These are phyloP conservation scores for Portunus trituberculatus DNA, from an alignment of 1,140 invertebrate species.

Conservation along the genomic window DNA sequence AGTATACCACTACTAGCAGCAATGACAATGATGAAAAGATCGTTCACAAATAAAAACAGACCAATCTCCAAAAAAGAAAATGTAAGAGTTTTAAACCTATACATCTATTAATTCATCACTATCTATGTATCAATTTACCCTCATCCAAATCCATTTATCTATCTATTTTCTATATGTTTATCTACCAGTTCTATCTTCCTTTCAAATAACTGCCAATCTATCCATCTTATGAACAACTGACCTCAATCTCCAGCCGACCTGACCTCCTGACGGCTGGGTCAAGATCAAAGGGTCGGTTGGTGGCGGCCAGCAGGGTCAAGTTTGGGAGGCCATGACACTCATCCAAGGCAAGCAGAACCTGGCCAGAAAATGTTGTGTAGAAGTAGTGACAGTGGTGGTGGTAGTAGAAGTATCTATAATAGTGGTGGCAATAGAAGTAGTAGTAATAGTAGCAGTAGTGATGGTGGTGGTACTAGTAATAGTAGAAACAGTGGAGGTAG, in stretches of 20 bases:
- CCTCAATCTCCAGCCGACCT: slow-evolving; percentile 65
- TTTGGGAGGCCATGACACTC: slow-evolving; percentile 48
- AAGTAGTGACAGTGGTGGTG: too few species aligned
- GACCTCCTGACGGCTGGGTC: slow-evolving; percentile 61
- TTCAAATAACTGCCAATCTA: too few species aligned
- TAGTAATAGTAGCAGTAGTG: too few species aligned
- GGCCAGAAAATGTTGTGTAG: too few species aligned
- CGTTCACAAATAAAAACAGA: too few species aligned
- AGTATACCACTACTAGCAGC: too few species aligned
- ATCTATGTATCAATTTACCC: neutral
- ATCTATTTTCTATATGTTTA: neutral
- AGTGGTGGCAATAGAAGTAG: too few species aligned
- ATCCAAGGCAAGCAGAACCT: slow-evolving; percentile 57
- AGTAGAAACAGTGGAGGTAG: too few species aligned
- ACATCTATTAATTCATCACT: neutral
- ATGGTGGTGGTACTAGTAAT: too few species aligned
- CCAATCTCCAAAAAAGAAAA: neutral
- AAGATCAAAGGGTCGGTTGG: slow-evolving; percentile 64
- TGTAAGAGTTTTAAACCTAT: neutral
- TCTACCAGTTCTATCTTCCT: neutral
- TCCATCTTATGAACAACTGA: neutral
- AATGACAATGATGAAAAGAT: too few species aligned
- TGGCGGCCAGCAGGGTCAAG: slow-evolving; percentile 62
- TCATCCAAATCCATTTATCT: neutral
- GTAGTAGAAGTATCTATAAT: too few species aligned